Evolutionary conservation across 2,888 invertebrate genomes (phyloP).

Genomic region (Tetramorium bicarinatum): DNA sequence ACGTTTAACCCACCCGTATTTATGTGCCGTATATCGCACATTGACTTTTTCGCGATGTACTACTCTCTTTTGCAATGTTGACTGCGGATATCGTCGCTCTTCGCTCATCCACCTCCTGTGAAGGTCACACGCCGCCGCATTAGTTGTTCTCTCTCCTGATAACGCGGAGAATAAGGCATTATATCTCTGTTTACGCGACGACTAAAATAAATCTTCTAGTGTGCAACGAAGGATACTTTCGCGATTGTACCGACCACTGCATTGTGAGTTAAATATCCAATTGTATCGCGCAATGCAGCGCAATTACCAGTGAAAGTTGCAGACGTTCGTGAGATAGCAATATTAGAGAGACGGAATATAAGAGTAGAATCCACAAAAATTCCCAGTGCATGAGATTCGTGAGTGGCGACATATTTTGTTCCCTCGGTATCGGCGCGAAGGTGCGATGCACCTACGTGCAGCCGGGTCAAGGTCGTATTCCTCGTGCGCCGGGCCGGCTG

Average conservation of each 20-base stretch:
- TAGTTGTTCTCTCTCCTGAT: constrained; percentile 47
- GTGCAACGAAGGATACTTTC: constrained; percentile 29
- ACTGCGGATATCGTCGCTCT: constrained; percentile 52
- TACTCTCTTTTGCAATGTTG: constrained; percentile 23
- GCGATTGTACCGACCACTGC: not conserved
- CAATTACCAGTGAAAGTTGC: not conserved
- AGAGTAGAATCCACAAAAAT: not conserved
- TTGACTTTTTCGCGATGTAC: constrained; percentile 4
- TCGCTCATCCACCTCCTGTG: constrained; percentile 38
- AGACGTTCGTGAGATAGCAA: not conserved
- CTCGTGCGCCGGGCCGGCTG: constrained; percentile 81
- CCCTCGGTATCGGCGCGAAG: constrained; percentile 68
- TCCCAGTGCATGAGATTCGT: not conserved
- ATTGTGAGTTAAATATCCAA: not conserved
- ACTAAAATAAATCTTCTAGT: constrained; percentile 41
- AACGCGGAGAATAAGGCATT: constrained; percentile 37
- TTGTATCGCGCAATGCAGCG: not conserved
- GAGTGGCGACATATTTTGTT: constrained; percentile 38
- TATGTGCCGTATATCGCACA: constrained; percentile 1
- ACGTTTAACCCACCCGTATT: constrained; percentile 6
- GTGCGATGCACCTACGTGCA: constrained; percentile 83
- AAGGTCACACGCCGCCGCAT: constrained; percentile 40
- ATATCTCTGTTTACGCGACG: constrained; percentile 56
- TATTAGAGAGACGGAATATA: not conserved
- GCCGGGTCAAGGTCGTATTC: constrained; percentile 85